Evolutionary conservation across 2,888 invertebrate species (phyloP), one percentile per base, ranked within the genome.

Genomic region (Ferdinandea cuprea): DNA sequence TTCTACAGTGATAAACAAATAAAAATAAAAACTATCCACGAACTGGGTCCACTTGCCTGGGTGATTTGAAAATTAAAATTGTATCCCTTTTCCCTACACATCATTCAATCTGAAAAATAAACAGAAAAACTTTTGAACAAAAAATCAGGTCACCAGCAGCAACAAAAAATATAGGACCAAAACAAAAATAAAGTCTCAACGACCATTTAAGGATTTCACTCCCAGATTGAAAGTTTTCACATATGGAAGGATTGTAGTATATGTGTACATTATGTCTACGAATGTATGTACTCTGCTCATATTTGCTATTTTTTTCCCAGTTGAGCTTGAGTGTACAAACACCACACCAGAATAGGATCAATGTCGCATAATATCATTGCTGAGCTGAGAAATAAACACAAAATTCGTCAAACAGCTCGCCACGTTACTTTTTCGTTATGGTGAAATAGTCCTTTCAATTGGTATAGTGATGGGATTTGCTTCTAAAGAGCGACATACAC

Each of bases 321-420:
- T 37, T 40, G 40, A 40, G 15, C 15, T 40, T 15, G 40, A 15
- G 40, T 40, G 40, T 13, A 32, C 44, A 52, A 17, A 37, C 15
- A 30, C 7, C 30, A n/a, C 9, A 30, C 8, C 6, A 44, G 44
- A 63, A 73, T n/a, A 59, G 71, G 77, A 81, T 81, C 81, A 81
- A 66, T 81, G 81, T 77, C 81, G 77, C 77, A 81, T 77, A 52
- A 77, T 61, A 77, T 71, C 40, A 48, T 77, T 71, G 66, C 66
- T 42, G 61, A 81, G 54, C 76, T 71, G 59, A 54, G 54, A 48
- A 81, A 77, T 69, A 81, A 77, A 71, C 65, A 69, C 30, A 50
- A 65, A 59, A 76, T 76, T 81, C 52, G 58, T 21, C 15, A 35
- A 69, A 30, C 46, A 17, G 32, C 25, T 21, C 42, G 65, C 40